Conservation (phyloP, 2,113 vertebrate species). For the Entosphenus tridentatus region DNA sequence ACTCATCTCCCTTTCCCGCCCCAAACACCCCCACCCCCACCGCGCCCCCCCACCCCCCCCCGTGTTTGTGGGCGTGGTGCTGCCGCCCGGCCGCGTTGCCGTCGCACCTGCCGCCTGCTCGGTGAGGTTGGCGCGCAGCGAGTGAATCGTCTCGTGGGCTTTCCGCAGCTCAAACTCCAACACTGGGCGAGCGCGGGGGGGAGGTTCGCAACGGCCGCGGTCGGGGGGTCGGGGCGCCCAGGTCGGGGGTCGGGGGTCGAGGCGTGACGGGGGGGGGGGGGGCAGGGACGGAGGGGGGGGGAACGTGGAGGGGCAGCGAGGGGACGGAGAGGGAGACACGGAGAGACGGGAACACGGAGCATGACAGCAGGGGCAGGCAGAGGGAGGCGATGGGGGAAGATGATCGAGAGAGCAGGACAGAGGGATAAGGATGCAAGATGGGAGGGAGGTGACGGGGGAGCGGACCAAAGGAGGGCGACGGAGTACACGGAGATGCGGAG, state of each 20-base stretch:
- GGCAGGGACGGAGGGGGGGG: not conserved
- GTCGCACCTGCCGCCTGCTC: slow-evolving; percentile 96
- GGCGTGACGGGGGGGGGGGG: not conserved
- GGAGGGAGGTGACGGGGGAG: not conserved
- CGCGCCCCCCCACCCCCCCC: no score
- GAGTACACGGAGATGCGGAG: not conserved
- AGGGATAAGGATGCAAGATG: not conserved
- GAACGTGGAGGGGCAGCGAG: not conserved
- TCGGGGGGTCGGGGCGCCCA: not conserved
- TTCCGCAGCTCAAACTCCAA: slow-evolving; percentile 99
- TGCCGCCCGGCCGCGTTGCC: no score
- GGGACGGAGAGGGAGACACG: no score
- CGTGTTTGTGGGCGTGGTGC: no score
- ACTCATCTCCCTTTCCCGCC: no score
- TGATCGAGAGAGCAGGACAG: not conserved
- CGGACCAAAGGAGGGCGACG: not conserved
- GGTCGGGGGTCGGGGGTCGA: not conserved
- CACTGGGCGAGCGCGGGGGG: slow-evolving; percentile 98
- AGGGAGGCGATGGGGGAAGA: not conserved
- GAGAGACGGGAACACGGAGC: not conserved
- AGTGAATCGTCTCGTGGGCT: slow-evolving; percentile 99
- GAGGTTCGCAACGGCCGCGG: slow-evolving; percentile 9
- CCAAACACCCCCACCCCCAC: no score
- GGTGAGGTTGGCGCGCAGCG: slow-evolving; percentile 99
- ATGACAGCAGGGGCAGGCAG: not conserved